Base-by-base conservation (phyloP, 2,888 invertebrate species). In the Cephus pulcher region DNA sequence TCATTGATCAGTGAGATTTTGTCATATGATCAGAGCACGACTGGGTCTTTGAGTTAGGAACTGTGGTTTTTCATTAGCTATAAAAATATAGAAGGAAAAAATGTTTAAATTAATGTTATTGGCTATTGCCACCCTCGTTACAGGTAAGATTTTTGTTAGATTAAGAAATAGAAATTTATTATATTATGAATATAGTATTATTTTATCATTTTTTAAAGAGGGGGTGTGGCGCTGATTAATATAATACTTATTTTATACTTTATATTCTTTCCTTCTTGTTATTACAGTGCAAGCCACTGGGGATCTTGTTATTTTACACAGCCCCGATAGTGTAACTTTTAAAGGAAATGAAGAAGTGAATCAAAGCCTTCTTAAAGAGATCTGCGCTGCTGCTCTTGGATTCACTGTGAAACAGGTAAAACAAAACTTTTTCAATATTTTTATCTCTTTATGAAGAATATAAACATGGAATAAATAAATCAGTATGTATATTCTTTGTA, bases 381-480 rank as follows among this genome's bases (percentile, higher is more conserved):
- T 96, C 11, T 94, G 95, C 82, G 94, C 95, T n/a, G 95, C 95
- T 78, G 92, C 94, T 76, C 92, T 96, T 81, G 97, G 97, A 75
- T 94, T 95, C 83, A 95, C 96, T 15, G 94, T 95, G n/a, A 94
- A 95, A 89, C 94, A 95, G 92, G 95, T 95, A 92, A 80, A 84
- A 85, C 4, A 75, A 33, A 30, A n/a, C 1, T 56, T 56, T 30
- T 30, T 30, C 30, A 56, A 23, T 23, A 23, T 23, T 23, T 23
- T 56, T 23, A 56, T 56, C 23, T 15, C 6, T 4, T 56, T 56
- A 56, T 6, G 23, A 56, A 9, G 40, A 56, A 9, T 23, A 56
- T 56, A 23, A 56, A 32, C 74, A n/a, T 77, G 34, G 40, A 4
- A 33, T 34, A 33, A 69, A 69, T 74, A 75, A 76, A 74, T 75